Conservation (phyloP, 2,113 vertebrate species). For the Acrocephalus arundinaceus region DNA sequence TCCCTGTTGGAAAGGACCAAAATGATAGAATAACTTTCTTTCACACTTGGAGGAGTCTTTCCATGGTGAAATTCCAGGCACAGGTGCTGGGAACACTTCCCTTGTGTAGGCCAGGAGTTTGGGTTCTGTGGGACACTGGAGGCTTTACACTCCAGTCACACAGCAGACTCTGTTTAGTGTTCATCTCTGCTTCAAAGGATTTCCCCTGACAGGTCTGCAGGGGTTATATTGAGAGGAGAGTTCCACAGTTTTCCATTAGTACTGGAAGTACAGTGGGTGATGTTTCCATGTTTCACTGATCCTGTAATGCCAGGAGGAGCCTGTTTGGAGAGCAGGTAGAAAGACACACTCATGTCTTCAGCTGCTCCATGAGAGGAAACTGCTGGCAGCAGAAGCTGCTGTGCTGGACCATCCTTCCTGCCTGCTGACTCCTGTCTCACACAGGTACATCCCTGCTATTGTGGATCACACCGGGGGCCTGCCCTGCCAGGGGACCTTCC, state of each 20-base stretch:
- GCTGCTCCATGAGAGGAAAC: neutral
- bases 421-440: neutral
- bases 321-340: neutral
- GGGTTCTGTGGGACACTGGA: neutral
- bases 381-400: neutral
- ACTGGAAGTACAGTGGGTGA: neutral
- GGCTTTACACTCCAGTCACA: neutral
- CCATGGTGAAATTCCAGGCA: neutral
- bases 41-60: neutral
- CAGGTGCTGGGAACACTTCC: neutral
- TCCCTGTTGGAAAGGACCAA: neutral
- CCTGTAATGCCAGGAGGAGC: neutral
- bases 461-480: slow-evolving; percentile 93
- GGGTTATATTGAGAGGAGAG: neutral
- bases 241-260: neutral
- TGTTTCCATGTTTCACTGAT: neutral
- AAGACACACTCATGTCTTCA: neutral
- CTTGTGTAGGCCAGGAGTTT: neutral
- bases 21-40: neutral
- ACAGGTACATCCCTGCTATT: slow-evolving; percentile 95
- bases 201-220: neutral
- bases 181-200: neutral
- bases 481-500: slow-evolving; percentile 92
- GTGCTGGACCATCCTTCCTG: neutral
- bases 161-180: neutral